phyloP scores from a whole-genome alignment of 2,797 vertebrate genomes.

The Gadopsis marmoratus region DNA sequence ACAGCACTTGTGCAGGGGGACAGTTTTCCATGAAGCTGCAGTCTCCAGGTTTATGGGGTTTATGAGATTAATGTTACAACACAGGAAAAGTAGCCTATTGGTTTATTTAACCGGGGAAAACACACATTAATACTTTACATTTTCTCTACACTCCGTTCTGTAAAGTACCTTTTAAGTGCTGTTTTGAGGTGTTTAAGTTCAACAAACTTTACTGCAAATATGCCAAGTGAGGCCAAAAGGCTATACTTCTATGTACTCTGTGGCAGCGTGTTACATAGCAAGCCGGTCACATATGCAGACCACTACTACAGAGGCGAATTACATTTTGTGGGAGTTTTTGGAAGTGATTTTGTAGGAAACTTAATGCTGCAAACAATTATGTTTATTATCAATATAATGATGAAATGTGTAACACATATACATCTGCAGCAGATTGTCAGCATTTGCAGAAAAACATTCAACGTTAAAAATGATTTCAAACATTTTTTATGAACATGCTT shows the following conservation, averaged over 20 bases:
- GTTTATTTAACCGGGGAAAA: not conserved
- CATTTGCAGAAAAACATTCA: not conserved
- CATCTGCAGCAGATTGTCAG: not conserved
- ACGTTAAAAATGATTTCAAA: not conserved
- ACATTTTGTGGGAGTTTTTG: not conserved
- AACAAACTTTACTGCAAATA: not conserved
- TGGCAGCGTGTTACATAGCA: not conserved
- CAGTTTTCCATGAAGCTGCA: not conserved
- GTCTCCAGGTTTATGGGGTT: not conserved
- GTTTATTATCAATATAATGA: not conserved
- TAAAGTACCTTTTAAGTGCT: not conserved
- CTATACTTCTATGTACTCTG: not conserved
- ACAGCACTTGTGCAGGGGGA: not conserved
- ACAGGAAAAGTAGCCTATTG: not conserved
- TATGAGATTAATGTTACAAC: not conserved
- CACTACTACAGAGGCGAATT: not conserved
- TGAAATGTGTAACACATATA: not conserved
- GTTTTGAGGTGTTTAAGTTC: not conserved
- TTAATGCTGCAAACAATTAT: not conserved
- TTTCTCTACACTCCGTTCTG: not conserved
- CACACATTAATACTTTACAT: not conserved
- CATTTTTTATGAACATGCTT: not conserved
- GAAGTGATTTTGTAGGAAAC: not conserved
- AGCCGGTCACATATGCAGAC: not conserved
- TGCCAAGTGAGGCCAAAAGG: not conserved